Evolutionary conservation across 2,888 invertebrate genomes (phyloP), one percentile per base, ranked within the genome.

Genomic region (Exephanes ischioxanthus): DNA sequence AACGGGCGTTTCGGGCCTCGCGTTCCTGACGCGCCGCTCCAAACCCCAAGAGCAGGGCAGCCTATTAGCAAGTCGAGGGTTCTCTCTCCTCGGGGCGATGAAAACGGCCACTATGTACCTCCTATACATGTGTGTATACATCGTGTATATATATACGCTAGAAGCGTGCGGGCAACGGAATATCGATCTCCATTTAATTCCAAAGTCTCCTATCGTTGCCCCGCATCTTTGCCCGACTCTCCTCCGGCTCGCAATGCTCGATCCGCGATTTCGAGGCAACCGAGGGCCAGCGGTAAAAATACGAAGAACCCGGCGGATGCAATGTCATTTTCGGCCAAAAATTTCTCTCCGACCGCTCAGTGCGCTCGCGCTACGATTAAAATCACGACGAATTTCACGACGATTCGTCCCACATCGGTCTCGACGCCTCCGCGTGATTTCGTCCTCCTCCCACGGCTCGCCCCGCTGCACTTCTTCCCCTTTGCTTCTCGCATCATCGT

Each of bases 111-210:
- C 70, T 33, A 75, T 70, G 61, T 68, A 63, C 53, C 14, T 45
- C 72, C 22, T 63, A 63, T 16, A 16, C 26, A 30, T 58, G 58
- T 45, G n/a, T 61, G 14, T 45, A 14, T 61, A 48, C 22, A 33
- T 19, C 51, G 33, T 58, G 14, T 45, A 22, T 68, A 51, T 41
- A 63, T 53, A 72, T 22, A 37, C 61, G 41, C n/a, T 53, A 1
- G 41, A 30, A 53, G 22, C 58, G 80, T 71, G 76, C 68, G 63
- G 70, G 55, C 26, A 80, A 75, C 66, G 77, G 67, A 77, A 77
- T 86, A 87, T 87, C 86, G 87, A 87, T 84, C 86, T 80, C 48
- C 83, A 85, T 85, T 84, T 83, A 86, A 87, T 85, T 84, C 71
- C 76, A n/a, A 66, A 72, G 51, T 55, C 61, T 45, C 51, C 41